Evolutionary conservation across 2,113 vertebrate species (phyloP).

Genomic region (Triplophysa rosa): DNA sequence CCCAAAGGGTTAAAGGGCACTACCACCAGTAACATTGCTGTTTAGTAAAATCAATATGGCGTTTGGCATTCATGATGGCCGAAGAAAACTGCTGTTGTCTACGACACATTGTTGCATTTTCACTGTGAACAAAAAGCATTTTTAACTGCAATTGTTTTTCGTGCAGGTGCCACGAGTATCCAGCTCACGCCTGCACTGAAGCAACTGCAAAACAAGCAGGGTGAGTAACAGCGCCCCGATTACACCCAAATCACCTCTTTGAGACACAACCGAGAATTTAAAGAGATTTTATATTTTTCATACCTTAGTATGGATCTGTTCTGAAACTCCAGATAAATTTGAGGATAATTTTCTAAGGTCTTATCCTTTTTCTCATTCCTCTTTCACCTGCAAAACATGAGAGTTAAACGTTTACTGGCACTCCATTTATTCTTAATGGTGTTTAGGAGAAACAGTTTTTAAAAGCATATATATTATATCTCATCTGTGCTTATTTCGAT

Average conservation of each 20-base stretch:
- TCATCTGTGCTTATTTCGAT: too few species aligned
- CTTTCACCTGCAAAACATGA: too few species aligned
- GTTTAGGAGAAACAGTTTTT: too few species aligned
- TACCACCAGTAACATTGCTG: constrained; percentile 12
- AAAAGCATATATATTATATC: too few species aligned
- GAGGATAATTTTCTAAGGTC: too few species aligned
- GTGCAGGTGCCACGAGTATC: constrained; percentile 79
- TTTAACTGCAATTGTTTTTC: constrained; percentile 82
- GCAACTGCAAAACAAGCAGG: constrained; percentile 82
- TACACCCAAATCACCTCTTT: constrained; percentile 25
- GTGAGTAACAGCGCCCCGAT: constrained; percentile 71
- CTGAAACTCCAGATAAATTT: too few species aligned
- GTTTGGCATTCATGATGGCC: neutral
- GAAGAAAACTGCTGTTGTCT: constrained; percentile 69
- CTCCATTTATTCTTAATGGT: too few species aligned
- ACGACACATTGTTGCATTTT: constrained; percentile 74
- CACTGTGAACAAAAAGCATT: constrained; percentile 69
- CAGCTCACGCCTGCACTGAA: constrained; percentile 81
- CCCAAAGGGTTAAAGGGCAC: constrained; percentile 19
- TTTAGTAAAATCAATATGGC: constrained; percentile 18
- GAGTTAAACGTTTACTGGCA: too few species aligned
- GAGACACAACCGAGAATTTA: neutral
- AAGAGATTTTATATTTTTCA: neutral
- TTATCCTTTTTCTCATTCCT: too few species aligned
- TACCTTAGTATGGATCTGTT: too few species aligned